Evolutionary conservation across 1,140 invertebrate genomes (phyloP), one percentile per base, ranked within the genome.

Genomic region (Drosophila insularis): DNA sequence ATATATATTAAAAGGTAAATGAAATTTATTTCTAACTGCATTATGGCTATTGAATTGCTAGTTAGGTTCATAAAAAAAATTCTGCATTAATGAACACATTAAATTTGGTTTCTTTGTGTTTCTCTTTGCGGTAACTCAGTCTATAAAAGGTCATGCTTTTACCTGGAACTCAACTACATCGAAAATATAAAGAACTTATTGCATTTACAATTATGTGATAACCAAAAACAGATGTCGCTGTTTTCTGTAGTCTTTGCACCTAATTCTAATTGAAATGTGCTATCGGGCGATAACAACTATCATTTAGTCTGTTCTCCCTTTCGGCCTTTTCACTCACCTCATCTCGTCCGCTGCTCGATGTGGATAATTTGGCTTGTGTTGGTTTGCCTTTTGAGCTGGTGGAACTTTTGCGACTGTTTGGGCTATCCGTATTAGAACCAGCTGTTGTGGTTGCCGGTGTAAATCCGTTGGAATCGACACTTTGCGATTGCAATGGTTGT

Each of bases 301-400:
- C 43, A 50, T 8, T 40, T 14, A 53, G 27, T 27, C 17, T 40
- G 17, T 35, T 7, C 17, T 50, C 17, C 6, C 27, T 39, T n/a
- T 21, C 11, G 10, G 2, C 2, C 2, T 60, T n/a, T 31, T 31
- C 2, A 77, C 82, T 87, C 23, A 89, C 84, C 80, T 89, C 84
- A 62, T 87, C 84, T 5, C 80, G 80, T 55, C 85, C 84, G 32
- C 74, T 89, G 80, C 80, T 89, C 35, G 84, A 89, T 23, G 69
- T 89, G 72, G 84, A 87, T 53, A 89, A 55, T 32, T 87, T 89
- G n/a, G 77, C n/a, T 13, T 71, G 63, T 10, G 39, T 60, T 7
- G 84, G 39, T 8, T 78, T 84, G 27, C 84, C 85, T 43, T 89
- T 89, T 32, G 80, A 89, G 43, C 84, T 72, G 37, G 84, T 89